Percentiles rank a stretch among this genome's conserved stretches.
Conservation (phyloP, 2,797 vertebrate species). For the Diplodus sargus region DNA sequence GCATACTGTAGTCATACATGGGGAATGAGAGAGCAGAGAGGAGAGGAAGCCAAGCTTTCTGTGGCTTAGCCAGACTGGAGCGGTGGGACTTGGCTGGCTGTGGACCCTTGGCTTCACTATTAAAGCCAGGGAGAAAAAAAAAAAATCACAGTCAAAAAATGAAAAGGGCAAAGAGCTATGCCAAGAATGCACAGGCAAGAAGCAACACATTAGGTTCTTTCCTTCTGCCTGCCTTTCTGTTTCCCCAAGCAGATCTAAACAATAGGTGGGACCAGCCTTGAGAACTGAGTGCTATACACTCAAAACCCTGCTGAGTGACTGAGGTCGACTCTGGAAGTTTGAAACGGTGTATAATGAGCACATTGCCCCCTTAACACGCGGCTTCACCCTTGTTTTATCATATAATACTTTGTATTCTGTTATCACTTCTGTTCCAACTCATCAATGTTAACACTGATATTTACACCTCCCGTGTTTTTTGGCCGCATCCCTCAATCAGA, state of each 20-base stretch:
- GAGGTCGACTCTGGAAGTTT: constrained; percentile 30
- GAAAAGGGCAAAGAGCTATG: constrained; percentile 85
- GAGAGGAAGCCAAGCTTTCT: constrained; percentile 76
- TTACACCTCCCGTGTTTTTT: neutral
- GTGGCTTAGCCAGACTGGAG: constrained; percentile 83
- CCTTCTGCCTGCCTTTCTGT: constrained; percentile 77
- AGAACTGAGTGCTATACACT: constrained; percentile 42
- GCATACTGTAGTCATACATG: constrained; percentile 56
- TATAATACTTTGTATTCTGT: neutral
- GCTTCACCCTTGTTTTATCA: constrained; percentile 14
- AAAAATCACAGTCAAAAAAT: constrained; percentile 82
- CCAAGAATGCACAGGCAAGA: constrained; percentile 88
- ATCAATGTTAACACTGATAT: neutral
- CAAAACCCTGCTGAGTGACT: constrained; percentile 48
- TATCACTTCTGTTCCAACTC: neutral
- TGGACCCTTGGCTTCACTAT: constrained; percentile 82
- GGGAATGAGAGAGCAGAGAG: constrained; percentile 66
- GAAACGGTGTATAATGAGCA: constrained; percentile 30
- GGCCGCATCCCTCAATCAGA: constrained; percentile 1
- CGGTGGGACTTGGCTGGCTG: constrained; percentile 84
- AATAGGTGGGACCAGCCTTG: constrained; percentile 71
- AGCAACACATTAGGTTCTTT: constrained; percentile 84
- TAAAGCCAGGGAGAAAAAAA: constrained; percentile 68
- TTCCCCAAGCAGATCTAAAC: constrained; percentile 73
- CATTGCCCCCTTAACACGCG: constrained; percentile 16